Percentiles rank a stretch among this genome's conserved stretches.
phyloP scores from a whole-genome alignment of 2,888 invertebrate genomes.

The Synergus gifuensis region DNA sequence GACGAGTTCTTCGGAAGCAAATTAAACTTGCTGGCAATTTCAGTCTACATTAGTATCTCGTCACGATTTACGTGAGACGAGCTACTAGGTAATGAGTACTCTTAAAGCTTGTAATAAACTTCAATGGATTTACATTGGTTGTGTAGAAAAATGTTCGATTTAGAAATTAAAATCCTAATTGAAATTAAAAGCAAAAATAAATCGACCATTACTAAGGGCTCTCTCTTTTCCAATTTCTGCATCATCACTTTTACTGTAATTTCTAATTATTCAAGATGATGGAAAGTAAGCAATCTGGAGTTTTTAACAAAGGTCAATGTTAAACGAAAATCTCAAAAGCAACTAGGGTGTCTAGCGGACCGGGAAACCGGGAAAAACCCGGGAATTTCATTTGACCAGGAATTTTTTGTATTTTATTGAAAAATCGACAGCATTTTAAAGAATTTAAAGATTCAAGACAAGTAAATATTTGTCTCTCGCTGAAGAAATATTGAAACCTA shows the following conservation, averaged over 20 bases:
- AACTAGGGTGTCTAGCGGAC: too few relatives aligned
- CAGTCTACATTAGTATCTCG: not conserved
- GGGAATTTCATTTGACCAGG: not conserved
- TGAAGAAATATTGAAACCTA: not conserved
- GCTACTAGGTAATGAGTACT: not conserved
- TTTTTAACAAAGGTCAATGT: not conserved
- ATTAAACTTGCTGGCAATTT: not conserved
- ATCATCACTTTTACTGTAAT: not conserved
- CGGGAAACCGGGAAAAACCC: too few relatives aligned
- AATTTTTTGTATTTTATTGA: not conserved
- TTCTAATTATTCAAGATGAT: not conserved
- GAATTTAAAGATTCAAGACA: too few relatives aligned
- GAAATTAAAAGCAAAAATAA: constrained; percentile 8
- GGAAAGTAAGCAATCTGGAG: not conserved
- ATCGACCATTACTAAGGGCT: not conserved
- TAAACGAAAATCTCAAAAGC: not conserved
- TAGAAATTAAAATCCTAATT: not conserved
- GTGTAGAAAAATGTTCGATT: not conserved
- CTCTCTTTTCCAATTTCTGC: not conserved
- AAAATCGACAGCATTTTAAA: too few relatives aligned
- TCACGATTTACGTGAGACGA: not conserved
- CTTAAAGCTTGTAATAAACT: not conserved
- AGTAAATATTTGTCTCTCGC: not conserved
- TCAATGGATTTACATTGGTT: not conserved
- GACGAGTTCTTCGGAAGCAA: constrained; percentile 23